Evolutionary conservation across 2,113 vertebrate genomes (phyloP), one percentile per base, ranked within the genome.

Genomic region (Lepus europaeus): DNA sequence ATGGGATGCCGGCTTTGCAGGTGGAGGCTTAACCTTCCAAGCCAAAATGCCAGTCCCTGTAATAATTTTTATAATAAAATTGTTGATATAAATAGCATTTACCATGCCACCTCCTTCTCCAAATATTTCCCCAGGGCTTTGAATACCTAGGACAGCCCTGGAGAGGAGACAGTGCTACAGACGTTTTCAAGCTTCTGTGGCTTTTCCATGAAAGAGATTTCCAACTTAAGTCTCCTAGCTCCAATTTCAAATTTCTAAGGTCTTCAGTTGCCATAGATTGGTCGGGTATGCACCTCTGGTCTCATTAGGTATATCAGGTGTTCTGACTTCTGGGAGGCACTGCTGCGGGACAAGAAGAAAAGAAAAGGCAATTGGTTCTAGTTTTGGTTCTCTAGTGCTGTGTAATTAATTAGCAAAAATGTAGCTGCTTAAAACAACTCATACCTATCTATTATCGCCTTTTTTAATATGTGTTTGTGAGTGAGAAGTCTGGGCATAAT

Each of bases 1-100:
- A 59, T 59, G 12, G 19, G 56, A 59, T 59, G 4, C 39, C 5
- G 6, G 39, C 39, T 45, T 45, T 45, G 39, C 39, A 45, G 39
- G 39, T 45, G 39, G 39, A 45, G 39, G 6, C 39, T 45, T 45
- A 45, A 45, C 39, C 39, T 45, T 45, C 39, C 5, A 45, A 4
- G 39, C 39, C 39, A 45, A 4, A 45, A 45, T 45, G 39, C 39
- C 39, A 45, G 39, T 45, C 39, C 39, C 39, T 45, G 39, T 45
- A 45, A 45, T 45, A 45, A 45, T 45, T 84, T 95, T 77, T 91
- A 63, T 53, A 84, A 39, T 89, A n/a, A 66, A 31, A 78, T 31
- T 77, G 8, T 84, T 90, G 14, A 29, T 90, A 39, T 69, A 45
- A 22, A 79, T 27, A 80, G 27, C 12, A 63, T 19, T n/a, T 22